Percentiles rank a stretch among this genome's conserved stretches.
These are phyloP conservation scores for Reticulitermes lucifugus DNA, from an alignment of 2,888 invertebrate species.

Conservation along the genomic window DNA sequence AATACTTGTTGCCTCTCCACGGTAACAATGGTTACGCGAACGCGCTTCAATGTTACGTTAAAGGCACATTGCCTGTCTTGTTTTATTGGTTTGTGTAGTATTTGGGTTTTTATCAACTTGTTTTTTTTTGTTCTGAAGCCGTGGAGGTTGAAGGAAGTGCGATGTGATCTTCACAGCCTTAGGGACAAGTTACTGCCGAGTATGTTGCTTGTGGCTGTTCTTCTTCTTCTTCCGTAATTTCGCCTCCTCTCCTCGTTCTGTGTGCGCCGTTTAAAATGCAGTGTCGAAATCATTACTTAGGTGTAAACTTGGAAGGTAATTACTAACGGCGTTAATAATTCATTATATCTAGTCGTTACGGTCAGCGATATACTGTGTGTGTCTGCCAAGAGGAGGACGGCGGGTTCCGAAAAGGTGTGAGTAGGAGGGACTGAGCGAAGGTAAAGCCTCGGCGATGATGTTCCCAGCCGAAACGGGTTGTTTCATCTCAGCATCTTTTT, in stretches of 20 bases:
- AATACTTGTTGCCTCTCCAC: too few species aligned
- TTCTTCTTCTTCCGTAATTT: too few species aligned
- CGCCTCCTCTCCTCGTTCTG: not conserved
- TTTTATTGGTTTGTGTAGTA: too few species aligned
- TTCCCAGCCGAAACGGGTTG: not conserved
- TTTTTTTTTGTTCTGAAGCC: too few species aligned
- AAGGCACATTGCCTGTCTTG: too few species aligned
- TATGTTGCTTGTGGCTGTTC: too few species aligned
- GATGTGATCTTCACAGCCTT: too few species aligned
- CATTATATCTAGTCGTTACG: slow-evolving; percentile 58
- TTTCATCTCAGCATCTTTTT: not conserved
- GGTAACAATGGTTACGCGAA: too few species aligned
- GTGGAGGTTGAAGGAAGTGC: too few species aligned
- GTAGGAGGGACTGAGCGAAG: not conserved
- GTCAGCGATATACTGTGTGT: slow-evolving; percentile 16
- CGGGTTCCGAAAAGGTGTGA: not conserved
- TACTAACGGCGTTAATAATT: slow-evolving; percentile 63
- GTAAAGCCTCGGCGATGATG: not conserved
- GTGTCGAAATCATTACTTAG: slow-evolving; percentile 68
- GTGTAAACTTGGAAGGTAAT: slow-evolving; percentile 67
- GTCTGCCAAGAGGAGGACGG: not conserved
- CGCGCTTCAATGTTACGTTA: too few species aligned
- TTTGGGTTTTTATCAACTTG: too few species aligned
- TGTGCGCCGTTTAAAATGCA: slow-evolving; percentile 62
- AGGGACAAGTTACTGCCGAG: too few species aligned